phyloP scores from a whole-genome alignment of 2,888 invertebrate species.

The Rhogogaster chlorosoma region DNA sequence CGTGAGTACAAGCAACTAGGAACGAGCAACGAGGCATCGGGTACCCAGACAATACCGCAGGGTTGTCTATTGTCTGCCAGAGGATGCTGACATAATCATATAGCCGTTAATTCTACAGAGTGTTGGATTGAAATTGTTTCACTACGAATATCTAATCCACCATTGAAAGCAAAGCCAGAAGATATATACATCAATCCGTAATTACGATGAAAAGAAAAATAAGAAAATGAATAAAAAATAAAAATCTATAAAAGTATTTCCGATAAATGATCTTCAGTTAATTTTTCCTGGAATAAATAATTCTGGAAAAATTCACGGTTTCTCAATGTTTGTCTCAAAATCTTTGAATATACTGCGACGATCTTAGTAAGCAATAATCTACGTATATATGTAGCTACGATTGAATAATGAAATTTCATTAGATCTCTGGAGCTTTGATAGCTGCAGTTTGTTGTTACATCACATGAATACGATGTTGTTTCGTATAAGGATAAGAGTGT shows the following conservation, averaged over 20 bases:
- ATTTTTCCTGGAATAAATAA: no score
- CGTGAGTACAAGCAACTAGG: conserved; percentile 15
- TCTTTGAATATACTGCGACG: neutral
- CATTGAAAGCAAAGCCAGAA: neutral
- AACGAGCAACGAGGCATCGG: conserved; percentile 29
- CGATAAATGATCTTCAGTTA: neutral
- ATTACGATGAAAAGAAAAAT: neutral
- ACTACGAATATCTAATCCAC: conserved; percentile 1
- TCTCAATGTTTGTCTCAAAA: neutral
- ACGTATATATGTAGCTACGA: neutral
- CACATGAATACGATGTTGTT: neutral
- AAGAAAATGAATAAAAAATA: neutral
- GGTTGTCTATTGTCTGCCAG: conserved; percentile 73
- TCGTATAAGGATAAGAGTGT: neutral
- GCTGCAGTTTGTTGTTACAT: neutral
- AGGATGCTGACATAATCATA: conserved; percentile 76
- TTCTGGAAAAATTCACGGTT: neutral
- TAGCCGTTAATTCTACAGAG: conserved; percentile 63
- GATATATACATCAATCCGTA: neutral
- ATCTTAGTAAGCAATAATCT: neutral
- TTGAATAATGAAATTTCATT: conserved; percentile 18
- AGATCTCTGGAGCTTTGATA: neutral
- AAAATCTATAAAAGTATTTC: neutral
- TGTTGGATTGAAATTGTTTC: conserved; percentile 29
- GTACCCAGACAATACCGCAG: conserved; percentile 71